phyloP scores from a whole-genome alignment of 1,140 invertebrate species.

The Colletes latitarsis region DNA sequence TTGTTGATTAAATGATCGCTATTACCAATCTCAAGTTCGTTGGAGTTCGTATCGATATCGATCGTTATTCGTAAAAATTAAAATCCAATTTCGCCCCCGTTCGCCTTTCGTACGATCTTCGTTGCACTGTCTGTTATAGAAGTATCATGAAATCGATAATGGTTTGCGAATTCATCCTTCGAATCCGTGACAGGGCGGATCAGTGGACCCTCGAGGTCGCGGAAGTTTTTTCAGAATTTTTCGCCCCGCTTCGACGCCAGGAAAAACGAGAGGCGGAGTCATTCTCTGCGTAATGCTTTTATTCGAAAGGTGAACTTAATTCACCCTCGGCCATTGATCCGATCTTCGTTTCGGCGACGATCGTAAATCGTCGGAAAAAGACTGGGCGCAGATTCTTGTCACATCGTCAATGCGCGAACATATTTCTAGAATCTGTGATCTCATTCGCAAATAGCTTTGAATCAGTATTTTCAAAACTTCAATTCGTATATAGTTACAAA shows the following conservation, averaged over 20 bases:
- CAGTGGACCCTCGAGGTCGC: not conserved
- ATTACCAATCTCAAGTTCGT: no score
- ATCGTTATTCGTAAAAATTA: constrained; percentile 16
- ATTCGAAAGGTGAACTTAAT: not conserved
- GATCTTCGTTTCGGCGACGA: not conserved
- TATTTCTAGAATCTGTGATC: no score
- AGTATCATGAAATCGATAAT: constrained; percentile 5
- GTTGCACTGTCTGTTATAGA: no score
- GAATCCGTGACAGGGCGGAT: not conserved
- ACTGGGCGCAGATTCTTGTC: no score
- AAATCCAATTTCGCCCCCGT: constrained; percentile 7
- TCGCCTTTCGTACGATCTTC: not conserved
- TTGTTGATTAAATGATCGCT: no score
- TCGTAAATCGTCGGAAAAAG: constrained; percentile 17
- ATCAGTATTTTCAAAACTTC: no score
- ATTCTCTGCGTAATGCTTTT: no score
- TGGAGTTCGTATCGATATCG: no score
- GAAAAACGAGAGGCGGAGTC: no score
- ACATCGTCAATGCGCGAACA: no score
- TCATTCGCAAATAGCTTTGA: no score
- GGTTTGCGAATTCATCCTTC: not conserved
- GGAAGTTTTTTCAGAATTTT: constrained; percentile 5
- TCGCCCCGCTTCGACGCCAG: not conserved
- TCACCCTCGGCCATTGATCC: not conserved
- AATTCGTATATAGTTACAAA: no score